Evolutionary conservation across 2,888 invertebrate species (phyloP), one percentile per base, ranked within the genome.

Genomic region (Patella caerulea): DNA sequence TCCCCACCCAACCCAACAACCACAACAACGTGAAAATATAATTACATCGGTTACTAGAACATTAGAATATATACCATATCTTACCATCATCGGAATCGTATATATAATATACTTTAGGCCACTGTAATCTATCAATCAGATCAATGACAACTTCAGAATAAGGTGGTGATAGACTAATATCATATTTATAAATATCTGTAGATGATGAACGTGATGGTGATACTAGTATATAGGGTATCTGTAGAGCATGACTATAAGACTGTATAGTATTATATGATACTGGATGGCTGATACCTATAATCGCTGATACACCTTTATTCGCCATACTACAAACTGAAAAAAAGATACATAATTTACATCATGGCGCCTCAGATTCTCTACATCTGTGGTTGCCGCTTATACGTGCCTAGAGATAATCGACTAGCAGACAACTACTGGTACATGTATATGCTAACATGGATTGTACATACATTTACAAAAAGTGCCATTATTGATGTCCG

Each of bases 91-190:
- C 96, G 2, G 96, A 96, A 92, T 97, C 96, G 92, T 97, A 97
- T 86, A 98, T 94, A 92, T 96, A 97, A 89, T 97, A 96, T 85
- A 97, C 95, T 91, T 95, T 95, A 86, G 94, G 94, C 97, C 97
- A 97, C 65, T 95, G 95, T 92, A 98, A 98, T 92, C 96, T 95
- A 82, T 95, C 94, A 87, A 99, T 97, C 79, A 97, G 96, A 92
- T 98, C 98, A 87, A 98, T 96, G 90, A 99, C 96, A 78, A 98
- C 98, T 89, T 95, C 95, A 92, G 98, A 96, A 93, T 98, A 98
- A 92, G 98, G 96, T 34, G 99, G 99, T 81, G 97, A 94, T 95
- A 99, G 96, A 92, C 87, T 87, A 34, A 91, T 76, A 74, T 88
- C 87, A 79, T 84, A 91, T n/a, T 83, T 78, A 52, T 84, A 86